These are phyloP conservation scores for Glossosoma conforme DNA, from an alignment of 1,140 invertebrate species.

Conservation along the genomic window DNA sequence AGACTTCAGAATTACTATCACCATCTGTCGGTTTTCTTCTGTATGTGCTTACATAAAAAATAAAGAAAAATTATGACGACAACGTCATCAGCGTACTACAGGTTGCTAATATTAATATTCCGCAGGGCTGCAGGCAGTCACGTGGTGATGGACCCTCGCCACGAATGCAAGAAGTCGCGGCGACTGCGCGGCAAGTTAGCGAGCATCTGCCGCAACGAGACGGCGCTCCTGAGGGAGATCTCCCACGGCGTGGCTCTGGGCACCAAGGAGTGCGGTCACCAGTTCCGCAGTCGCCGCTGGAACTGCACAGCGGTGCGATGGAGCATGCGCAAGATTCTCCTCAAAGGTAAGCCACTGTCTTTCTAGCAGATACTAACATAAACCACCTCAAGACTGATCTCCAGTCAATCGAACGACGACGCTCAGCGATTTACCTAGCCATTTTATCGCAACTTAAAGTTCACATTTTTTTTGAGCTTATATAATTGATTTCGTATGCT, in stretches of 20 bases:
- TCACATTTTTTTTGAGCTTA: too few species aligned
- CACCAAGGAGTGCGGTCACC: constrained; percentile 77
- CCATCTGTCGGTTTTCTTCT: too few species aligned
- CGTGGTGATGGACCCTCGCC: constrained; percentile 80
- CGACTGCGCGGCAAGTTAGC: constrained; percentile 67
- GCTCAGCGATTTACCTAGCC: too few species aligned
- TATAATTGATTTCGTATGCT: too few species aligned
- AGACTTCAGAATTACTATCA: too few species aligned
- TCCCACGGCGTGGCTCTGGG: constrained; percentile 69
- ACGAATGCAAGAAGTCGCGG: constrained; percentile 75
- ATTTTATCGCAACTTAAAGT: too few species aligned
- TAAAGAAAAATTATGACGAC: too few species aligned
- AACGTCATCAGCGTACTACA: too few species aligned
- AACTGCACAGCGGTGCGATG: constrained; percentile 75
- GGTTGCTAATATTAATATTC: constrained; percentile 17
- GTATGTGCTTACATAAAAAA: too few species aligned
- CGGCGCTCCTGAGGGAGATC: constrained; percentile 71
- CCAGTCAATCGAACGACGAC: too few species aligned
- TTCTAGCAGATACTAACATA: too few species aligned
- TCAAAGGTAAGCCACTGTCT: constrained; percentile 60
- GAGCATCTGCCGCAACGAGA: constrained; percentile 72
- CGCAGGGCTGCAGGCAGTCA: constrained; percentile 73
- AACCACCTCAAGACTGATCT: too few species aligned
- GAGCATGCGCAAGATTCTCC: constrained; percentile 75
- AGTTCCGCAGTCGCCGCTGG: constrained; percentile 78